Conservation (phyloP, 2,888 invertebrate genomes). For the Ferdinandea cuprea region DNA sequence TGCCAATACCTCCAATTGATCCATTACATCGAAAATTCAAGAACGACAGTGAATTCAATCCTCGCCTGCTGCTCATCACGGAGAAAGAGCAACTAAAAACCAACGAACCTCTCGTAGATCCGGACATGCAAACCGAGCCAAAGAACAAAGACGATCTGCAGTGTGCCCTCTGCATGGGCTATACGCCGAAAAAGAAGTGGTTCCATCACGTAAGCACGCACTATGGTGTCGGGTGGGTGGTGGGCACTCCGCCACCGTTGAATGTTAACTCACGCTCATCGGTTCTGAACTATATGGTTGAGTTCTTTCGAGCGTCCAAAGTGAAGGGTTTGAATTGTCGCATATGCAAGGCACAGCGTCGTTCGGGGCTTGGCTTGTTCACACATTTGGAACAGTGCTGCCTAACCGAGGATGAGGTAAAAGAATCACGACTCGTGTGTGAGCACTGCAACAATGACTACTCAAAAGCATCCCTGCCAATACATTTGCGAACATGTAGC, state of each 20-base stretch:
- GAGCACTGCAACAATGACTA: slow-evolving; percentile 77
- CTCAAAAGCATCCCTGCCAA: slow-evolving; percentile 61
- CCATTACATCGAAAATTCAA: slow-evolving; percentile 44
- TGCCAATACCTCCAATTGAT: not conserved
- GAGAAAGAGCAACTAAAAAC: slow-evolving; percentile 78
- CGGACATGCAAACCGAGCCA: slow-evolving; percentile 11
- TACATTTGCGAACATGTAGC: slow-evolving; percentile 77
- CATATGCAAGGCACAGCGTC: slow-evolving; percentile 77
- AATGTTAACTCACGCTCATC: slow-evolving; percentile 75
- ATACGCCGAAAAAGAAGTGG: slow-evolving; percentile 76
- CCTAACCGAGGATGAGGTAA: slow-evolving; percentile 60
- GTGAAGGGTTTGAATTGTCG: slow-evolving; percentile 78
- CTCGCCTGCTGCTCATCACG: slow-evolving; percentile 78
- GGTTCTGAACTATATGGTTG: slow-evolving; percentile 76
- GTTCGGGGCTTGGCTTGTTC: slow-evolving; percentile 79
- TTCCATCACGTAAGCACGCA: slow-evolving; percentile 78
- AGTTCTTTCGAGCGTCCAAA: slow-evolving; percentile 75
- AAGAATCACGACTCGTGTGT: slow-evolving; percentile 76
- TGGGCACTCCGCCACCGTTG: slow-evolving; percentile 75
- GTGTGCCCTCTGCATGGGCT: slow-evolving; percentile 80
- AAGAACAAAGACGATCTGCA: slow-evolving; percentile 67
- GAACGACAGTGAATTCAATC: slow-evolving; percentile 75
- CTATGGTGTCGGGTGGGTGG: slow-evolving; percentile 81
- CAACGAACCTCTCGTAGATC: slow-evolving; percentile 75
- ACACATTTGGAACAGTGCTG: slow-evolving; percentile 80